phyloP scores from a whole-genome alignment of 2,113 vertebrate genomes.

The Raja brachyura region DNA sequence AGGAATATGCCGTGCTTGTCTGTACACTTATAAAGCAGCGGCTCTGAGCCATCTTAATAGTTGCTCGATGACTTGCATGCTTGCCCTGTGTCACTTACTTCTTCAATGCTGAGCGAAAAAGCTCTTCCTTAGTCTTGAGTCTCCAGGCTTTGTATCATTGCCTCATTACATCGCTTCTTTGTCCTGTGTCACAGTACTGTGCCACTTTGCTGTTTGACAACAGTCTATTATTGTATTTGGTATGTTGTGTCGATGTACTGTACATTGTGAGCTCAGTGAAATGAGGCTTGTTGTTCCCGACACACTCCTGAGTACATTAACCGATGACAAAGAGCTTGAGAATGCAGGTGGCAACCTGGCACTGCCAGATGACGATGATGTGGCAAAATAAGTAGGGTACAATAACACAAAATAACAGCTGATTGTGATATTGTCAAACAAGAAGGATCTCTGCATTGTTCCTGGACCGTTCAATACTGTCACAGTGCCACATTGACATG shows the following conservation, averaged over 20 bases:
- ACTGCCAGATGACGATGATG: not conserved
- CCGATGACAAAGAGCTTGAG: not conserved
- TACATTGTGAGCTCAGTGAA: not conserved
- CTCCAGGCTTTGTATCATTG: not conserved
- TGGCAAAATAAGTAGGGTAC: not conserved
- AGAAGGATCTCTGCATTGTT: not conserved
- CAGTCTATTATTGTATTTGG: not conserved
- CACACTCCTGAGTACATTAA: not conserved
- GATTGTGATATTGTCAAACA: not conserved
- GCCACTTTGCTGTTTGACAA: not conserved
- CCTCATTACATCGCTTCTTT: not conserved
- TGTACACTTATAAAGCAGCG: not conserved
- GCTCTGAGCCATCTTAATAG: not conserved
- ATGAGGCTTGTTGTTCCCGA: not conserved
- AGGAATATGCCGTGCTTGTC: not conserved
- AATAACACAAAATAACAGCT: not conserved
- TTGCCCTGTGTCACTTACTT: not conserved
- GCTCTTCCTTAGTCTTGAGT: no score
- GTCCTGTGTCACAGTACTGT: not conserved
- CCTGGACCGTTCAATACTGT: not conserved
- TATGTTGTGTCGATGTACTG: not conserved
- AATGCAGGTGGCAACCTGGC: not conserved
- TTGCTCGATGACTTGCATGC: no score
- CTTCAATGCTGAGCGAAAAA: not conserved
- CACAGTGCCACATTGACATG: not conserved